phyloP scores from a whole-genome alignment of 2,888 invertebrate genomes.

The Dyspetes luteomarginatus region DNA sequence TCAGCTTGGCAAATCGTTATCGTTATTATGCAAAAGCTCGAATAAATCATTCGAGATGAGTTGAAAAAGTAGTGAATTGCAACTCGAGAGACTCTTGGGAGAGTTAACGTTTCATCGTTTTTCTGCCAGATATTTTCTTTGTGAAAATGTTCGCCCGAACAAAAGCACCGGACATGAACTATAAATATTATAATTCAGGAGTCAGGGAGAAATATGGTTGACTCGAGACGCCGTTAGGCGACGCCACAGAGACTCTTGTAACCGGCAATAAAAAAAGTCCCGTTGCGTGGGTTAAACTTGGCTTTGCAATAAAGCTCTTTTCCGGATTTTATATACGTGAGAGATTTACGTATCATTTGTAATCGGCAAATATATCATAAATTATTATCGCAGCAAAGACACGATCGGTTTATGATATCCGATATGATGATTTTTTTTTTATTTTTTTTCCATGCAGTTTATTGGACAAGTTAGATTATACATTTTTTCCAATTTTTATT shows the following conservation, averaged over 20 bases:
- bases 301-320: conserved; percentile 22
- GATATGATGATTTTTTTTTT: conserved; percentile 12
- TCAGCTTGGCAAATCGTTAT: not conserved
- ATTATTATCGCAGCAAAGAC: conserved; percentile 1
- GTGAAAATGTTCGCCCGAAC: not conserved
- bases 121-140: not conserved
- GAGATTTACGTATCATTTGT: conserved; percentile 21
- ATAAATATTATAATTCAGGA: not conserved
- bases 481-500: not conserved
- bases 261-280: conserved; percentile 45
- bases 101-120: conserved; percentile 5
- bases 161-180: conserved; percentile 1
- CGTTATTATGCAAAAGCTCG: conserved; percentile 9
- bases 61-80: not conserved
- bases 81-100: not conserved
- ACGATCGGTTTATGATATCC: conserved; percentile 46
- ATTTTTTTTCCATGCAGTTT: too few relatives aligned
- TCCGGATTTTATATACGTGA: conserved; percentile 7
- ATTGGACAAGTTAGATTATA: not conserved
- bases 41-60: conserved; percentile 7
- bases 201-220: not conserved
- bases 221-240: conserved; percentile 2
- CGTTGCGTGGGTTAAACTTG: conserved; percentile 16
- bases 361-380: conserved; percentile 26
- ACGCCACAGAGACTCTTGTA: conserved; percentile 27